Evolutionary conservation across 1,140 invertebrate genomes (phyloP), one percentile per base, ranked within the genome.

Genomic region (Lasaia peninsularis): DNA sequence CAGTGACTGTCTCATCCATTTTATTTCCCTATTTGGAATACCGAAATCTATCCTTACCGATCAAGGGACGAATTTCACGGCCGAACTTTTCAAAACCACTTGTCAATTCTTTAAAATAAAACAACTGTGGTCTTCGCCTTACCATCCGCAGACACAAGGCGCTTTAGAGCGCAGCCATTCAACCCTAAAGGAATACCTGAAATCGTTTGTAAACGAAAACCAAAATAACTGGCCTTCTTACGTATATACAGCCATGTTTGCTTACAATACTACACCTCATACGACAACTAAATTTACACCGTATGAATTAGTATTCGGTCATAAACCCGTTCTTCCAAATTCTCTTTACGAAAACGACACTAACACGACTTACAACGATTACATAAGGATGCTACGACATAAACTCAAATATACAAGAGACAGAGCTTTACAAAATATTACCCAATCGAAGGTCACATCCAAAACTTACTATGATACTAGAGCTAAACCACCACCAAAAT

Each of bases 201-300:
- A 56, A 33, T 56, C 37, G 0, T 56, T 44, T 7, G 24, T 56
- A 1, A 56, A 56, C 48, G 54, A 48, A 32, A 56, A 56, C 21
- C 55, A 56, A 21, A 24, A 48, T 9, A 32, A 56, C 24, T 56
- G 55, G 55, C 55, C 12, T 32, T 48, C 21, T 2, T 56, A 56
- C 14, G 55, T 56, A 12, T 56, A 56, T 14, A 56, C 55, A 11
- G 37, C 44, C 12, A 56, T 56, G 44, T 10, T 44, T 10, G 10
- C 37, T 12, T 20, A 44, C 14, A 44, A 44, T 2, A 44, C 37
- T 11, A 44, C 31, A 18, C 16, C 32, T 0, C 55, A 56, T 21
- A 48, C 55, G 6, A 49, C 55, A 9, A 56, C 40, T 1, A 56
- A 56, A 34, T 56, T 56, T 4, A 48, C 35, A 32, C 55, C 55